These are phyloP conservation scores for Plectus sambesii DNA, from an alignment of 1,140 invertebrate species.

Conservation along the genomic window DNA sequence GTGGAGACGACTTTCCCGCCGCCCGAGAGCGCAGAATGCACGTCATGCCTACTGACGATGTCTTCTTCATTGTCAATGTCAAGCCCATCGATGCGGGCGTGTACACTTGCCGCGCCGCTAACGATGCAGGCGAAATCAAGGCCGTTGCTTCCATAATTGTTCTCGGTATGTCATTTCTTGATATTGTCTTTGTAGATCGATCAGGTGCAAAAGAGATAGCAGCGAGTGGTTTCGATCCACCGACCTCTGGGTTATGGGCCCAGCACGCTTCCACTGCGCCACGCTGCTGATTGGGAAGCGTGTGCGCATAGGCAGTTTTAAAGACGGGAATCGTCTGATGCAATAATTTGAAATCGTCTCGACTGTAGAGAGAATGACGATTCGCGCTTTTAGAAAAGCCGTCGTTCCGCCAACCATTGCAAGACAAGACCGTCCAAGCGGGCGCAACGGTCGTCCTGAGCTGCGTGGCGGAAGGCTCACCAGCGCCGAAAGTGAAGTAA, in stretches of 20 bases:
- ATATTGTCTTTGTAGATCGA: no score
- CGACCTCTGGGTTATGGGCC: constrained; percentile 88
- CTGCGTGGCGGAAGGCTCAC: no score
- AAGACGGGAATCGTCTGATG: no score
- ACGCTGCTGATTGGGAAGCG: no score
- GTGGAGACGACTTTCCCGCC: constrained; percentile 83
- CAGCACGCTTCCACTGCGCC: constrained; percentile 88
- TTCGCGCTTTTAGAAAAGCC: no score
- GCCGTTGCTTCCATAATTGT: constrained; percentile 76
- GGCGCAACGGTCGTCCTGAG: no score
- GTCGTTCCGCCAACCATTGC: no score
- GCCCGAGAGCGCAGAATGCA: constrained; percentile 80
- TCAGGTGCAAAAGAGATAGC: constrained; percentile 54
- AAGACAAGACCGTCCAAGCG: no score
- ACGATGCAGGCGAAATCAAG: constrained; percentile 68
- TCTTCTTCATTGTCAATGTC: constrained; percentile 78
- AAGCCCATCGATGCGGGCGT: constrained; percentile 73
- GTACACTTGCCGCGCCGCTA: constrained; percentile 82
- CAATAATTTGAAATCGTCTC: no score
- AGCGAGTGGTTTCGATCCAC: constrained; percentile 83
- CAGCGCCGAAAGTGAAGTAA: no score
- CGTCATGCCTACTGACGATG: constrained; percentile 76
- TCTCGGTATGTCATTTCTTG: constrained; percentile 58
- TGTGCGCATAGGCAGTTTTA: no score
- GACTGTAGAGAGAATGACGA: no score